A percentile compares a stretch with the other conserved stretches of the same genome.
These are phyloP conservation scores for Triplophysa yarkandensis DNA, from an alignment of 2,797 vertebrate genomes.

Conservation along the genomic window DNA sequence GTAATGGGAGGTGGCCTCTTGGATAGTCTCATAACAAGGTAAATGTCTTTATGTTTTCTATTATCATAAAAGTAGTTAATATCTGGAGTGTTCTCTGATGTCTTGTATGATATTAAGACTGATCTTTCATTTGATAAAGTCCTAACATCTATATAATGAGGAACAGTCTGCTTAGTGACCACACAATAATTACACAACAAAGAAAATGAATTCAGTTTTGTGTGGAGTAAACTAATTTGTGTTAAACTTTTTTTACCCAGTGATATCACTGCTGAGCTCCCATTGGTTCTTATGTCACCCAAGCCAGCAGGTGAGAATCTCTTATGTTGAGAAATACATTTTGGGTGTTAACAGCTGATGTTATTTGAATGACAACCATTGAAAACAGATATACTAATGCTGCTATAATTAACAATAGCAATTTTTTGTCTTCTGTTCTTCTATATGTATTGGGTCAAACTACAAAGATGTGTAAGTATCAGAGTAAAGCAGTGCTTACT, in stretches of 20 bases:
- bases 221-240: background rate
- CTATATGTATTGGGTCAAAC: conserved; percentile 25
- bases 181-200: background rate
- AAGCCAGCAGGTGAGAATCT: conserved; percentile 79
- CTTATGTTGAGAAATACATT: background rate
- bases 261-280: conserved; percentile 81
- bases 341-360: background rate
- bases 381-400: too few species aligned
- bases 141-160: background rate
- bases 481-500: background rate
- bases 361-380: background rate
- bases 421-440: conserved; percentile 36
- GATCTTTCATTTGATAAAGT: background rate
- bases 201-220: background rate
- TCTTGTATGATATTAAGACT: background rate
- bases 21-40: conserved; percentile 86
- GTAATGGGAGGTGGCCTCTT: conserved; percentile 83
- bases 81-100: background rate
- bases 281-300: conserved; percentile 85
- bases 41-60: conserved; percentile 49
- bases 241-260: conserved; percentile 67
- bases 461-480: conserved; percentile 76
- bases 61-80: background rate
- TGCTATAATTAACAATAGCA: too few species aligned
- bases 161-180: background rate